phyloP scores from a whole-genome alignment of 2,113 vertebrate species.

The Myxocyprinus asiaticus region DNA sequence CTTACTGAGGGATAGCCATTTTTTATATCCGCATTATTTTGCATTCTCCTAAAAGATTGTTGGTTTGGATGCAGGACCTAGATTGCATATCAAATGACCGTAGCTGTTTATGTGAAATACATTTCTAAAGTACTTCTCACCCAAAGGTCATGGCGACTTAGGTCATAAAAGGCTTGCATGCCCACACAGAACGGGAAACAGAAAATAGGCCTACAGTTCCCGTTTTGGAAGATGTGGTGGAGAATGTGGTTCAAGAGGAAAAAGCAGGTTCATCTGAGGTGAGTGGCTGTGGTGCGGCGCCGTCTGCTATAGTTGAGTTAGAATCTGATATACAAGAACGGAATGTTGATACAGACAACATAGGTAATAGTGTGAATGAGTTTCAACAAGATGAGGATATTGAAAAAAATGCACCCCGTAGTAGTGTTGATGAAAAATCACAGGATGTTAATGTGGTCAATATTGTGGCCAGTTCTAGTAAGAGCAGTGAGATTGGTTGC shows the following conservation, averaged over 20 bases:
- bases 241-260: not conserved
- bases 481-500: not conserved
- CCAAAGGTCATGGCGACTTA: no score
- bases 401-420: not conserved
- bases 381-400: not conserved
- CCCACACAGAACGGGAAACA: not conserved
- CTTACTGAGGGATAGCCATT: no score
- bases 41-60: no score
- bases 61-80: no score
- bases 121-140: no score
- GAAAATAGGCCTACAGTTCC: not conserved
- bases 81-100: no score
- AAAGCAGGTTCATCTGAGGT: not conserved
- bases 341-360: not conserved
- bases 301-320: not conserved
- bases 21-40: no score
- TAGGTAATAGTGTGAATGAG: not conserved
- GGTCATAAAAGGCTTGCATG: not conserved
- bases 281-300: not conserved
- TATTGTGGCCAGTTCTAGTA: not conserved
- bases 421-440: not conserved
- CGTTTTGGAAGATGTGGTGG: no score
- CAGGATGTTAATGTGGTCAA: not conserved
- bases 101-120: no score
- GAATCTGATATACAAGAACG: not conserved